Base-by-base conservation (phyloP, 1,140 invertebrate genomes). In the Tachypleus tridentatus region DNA sequence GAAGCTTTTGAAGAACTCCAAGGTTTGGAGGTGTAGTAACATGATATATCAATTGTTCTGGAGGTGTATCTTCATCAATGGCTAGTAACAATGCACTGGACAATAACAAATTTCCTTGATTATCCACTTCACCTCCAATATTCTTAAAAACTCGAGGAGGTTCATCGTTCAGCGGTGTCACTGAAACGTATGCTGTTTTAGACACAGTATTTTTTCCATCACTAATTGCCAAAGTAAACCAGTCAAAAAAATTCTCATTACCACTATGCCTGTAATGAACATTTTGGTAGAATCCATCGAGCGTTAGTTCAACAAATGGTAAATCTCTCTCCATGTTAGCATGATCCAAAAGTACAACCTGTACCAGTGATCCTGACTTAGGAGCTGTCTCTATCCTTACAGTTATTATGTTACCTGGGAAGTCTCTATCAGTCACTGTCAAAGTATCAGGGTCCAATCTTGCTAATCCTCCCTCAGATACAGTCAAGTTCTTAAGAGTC, bases 81-180 rank as follows among this genome's bases (percentile, higher is more conserved):
- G 63, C 49, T 8, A 64, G 49, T 6, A 67, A 52, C 4, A 64
- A 47, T 6, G 60, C 57, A 62, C n/a, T 57, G n/a, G 63, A 62
- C n/a, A 67, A 57, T 7, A 57, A 5, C 49, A 64, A 53, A 62
- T 5, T 59, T 29, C 57, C 57, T n/a, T n/a, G 9, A 9, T 62
- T 49, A 51, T 64, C 63, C 51, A 67, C 57, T 59, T 64, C 47
- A 49, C 60, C 61, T 8, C 10, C n/a, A 51, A 64, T 62, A 50
- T 64, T 67, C 57, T 58, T 64, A 8, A 57, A 53, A 51, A 67
- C 47, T 3, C 49, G 8, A 29, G 66, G 66, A 48, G 60, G 51
- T 62, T 67, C 63, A 64, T 67, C 66, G 62, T 67, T 67, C 4
- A 67, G 9, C 54, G 66, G 66, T 56, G 49, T 62, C 4, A 67